phyloP scores from a whole-genome alignment of 2,888 invertebrate species.

The Caenorhabditis angaria region DNA sequence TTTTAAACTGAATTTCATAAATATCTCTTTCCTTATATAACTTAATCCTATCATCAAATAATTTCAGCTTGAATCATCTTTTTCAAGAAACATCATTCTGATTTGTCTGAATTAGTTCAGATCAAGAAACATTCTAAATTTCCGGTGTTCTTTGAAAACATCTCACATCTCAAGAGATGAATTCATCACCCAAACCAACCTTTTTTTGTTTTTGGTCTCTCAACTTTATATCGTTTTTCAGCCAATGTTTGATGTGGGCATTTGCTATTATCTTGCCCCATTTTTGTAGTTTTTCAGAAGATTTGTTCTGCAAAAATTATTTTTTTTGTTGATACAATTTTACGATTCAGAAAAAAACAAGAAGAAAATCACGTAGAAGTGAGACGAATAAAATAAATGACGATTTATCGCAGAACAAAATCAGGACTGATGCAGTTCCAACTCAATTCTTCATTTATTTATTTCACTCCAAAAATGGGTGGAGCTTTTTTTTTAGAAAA shows the following conservation, averaged over 20 bases:
- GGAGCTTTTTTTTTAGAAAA: too few species aligned
- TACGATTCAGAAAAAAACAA: background rate
- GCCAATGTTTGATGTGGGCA: constrained; percentile 51
- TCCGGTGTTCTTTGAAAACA: background rate
- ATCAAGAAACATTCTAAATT: constrained; percentile 4
- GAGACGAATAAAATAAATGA: constrained; percentile 9
- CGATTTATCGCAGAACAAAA: background rate
- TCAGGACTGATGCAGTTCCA: background rate
- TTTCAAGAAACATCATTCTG: background rate
- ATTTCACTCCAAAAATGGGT: background rate
- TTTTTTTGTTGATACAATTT: too few species aligned
- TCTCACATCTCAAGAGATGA: background rate
- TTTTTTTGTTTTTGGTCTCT: constrained; percentile 46
- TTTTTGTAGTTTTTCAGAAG: constrained; percentile 14
- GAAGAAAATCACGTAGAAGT: constrained; percentile 12
- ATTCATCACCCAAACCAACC: constrained; percentile 15
- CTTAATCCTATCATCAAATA: background rate
- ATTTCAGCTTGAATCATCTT: too few species aligned
- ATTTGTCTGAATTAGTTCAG: background rate
- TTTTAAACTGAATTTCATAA: background rate
- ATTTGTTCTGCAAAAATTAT: constrained; percentile 4
- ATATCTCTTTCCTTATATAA: background rate
- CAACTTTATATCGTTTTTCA: constrained; percentile 58
- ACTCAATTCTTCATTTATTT: background rate
- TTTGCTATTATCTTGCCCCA: constrained; percentile 57